Evolutionary conservation across 2,888 invertebrate species (phyloP), one percentile per base, ranked within the genome.

Genomic region (Oscheius sp.): DNA sequence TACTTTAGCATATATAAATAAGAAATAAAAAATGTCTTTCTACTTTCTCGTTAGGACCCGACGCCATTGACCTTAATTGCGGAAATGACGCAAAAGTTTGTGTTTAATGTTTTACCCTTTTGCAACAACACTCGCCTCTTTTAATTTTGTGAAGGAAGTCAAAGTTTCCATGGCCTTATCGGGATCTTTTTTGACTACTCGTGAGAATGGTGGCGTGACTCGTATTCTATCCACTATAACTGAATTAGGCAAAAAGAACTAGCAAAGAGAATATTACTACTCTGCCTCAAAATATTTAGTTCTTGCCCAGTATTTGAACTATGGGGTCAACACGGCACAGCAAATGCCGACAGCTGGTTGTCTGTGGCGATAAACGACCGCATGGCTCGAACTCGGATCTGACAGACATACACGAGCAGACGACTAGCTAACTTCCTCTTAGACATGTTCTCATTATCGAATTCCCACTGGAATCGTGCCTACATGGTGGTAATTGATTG

Each of bases 321-420:
- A 49, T 18, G 35, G 66, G 66, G 66, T 66, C 66, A 66, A 25
- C 35, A 35, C 35, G 41, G 23, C 63, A 35, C 35, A 35, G 35
- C 35, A 35, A 29, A n/a, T 52, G 66, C 35, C 66, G 66, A 66
- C 66, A 66, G 66, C 66, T 66, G 66, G 66, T 52, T 29, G 52
- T 66, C 66, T 49, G 45, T 27, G 52, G 52, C 25, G 66, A 66
- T 66, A 66, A 66, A 66, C 66, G 66, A 66, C 66, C 45, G 45
- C 45, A 43, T 41, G 63, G 49, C 18, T 29, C 27, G 58, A 58
- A 29, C 58, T 27, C 27, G 55, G 55, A 55, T 25, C 35, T 59
- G 61, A 45, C 61, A 45, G 18, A 61, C 61, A 61, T 27, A 27
- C 21, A 61, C 61, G 6, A 1, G 43, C 12, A 58, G 13, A 61